Evolutionary conservation across 2,797 vertebrate species (phyloP).

Genomic region (Sylvilagus floridanus): DNA sequence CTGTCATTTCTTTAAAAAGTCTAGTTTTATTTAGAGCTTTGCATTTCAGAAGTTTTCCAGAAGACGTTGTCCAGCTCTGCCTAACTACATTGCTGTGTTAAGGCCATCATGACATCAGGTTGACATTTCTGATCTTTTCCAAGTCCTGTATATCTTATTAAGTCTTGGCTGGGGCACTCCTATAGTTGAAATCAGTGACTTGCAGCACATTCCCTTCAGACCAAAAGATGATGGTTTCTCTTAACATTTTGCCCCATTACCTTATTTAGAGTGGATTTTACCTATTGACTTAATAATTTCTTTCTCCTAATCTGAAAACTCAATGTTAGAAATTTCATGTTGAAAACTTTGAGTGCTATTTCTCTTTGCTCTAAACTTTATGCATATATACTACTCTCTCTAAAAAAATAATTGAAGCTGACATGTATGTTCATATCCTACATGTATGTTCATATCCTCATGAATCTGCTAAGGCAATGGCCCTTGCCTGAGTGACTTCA

Average conservation of each 20-base stretch:
- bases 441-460: not conserved
- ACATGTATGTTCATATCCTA: not conserved
- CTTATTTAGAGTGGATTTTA: not conserved
- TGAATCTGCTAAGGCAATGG: not conserved
- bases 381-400: not conserved
- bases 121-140: not conserved
- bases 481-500: not conserved
- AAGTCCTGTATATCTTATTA: not conserved
- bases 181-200: not conserved
- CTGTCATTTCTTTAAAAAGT: not conserved
- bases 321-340: not conserved
- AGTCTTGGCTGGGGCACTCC: not conserved
- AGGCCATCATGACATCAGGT: not conserved
- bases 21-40: not conserved
- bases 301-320: slow-evolving; percentile 15
- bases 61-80: not conserved
- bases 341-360: not conserved
- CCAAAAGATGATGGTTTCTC: not conserved
- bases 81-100: not conserved
- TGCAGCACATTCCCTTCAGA: not conserved
- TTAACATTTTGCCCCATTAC: slow-evolving; percentile 10
- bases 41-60: not conserved
- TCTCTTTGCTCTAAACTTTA: not conserved
- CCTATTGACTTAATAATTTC: slow-evolving; percentile 2
- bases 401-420: not conserved